phyloP scores from a whole-genome alignment of 2,888 invertebrate genomes.

The Clitarchus hookeri region DNA sequence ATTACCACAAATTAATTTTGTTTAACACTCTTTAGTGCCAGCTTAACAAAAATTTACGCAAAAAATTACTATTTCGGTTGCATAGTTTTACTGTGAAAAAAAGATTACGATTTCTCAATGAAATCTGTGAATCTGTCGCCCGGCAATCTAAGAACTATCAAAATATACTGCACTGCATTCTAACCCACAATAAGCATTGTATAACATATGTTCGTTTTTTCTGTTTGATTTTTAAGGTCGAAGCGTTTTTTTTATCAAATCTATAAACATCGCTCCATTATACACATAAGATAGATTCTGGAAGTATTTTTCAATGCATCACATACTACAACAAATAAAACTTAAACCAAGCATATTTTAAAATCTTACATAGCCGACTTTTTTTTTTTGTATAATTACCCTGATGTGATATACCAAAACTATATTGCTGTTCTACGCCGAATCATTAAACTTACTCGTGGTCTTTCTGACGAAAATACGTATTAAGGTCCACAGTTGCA shows the following conservation, averaged over 20 bases:
- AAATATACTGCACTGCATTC: neutral
- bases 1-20: too few species aligned
- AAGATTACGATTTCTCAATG: neutral
- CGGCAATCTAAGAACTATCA: neutral
- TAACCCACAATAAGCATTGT: neutral
- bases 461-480: neutral
- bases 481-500: neutral
- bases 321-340: neutral
- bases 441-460: neutral
- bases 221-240: neutral
- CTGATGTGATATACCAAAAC: slow-evolving; percentile 5
- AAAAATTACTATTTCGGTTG: neutral
- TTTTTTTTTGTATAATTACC: neutral
- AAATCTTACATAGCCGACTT: neutral
- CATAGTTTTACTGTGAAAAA: neutral
- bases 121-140: neutral
- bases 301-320: neutral
- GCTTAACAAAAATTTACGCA: too few species aligned
- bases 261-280: slow-evolving; percentile 7
- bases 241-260: slow-evolving; percentile 2
- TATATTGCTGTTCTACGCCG: neutral
- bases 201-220: neutral
- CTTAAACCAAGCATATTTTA: neutral
- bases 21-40: too few species aligned
- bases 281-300: neutral